These are phyloP conservation scores for Myathropa florea DNA, from an alignment of 2,888 invertebrate species.

Conservation along the genomic window DNA sequence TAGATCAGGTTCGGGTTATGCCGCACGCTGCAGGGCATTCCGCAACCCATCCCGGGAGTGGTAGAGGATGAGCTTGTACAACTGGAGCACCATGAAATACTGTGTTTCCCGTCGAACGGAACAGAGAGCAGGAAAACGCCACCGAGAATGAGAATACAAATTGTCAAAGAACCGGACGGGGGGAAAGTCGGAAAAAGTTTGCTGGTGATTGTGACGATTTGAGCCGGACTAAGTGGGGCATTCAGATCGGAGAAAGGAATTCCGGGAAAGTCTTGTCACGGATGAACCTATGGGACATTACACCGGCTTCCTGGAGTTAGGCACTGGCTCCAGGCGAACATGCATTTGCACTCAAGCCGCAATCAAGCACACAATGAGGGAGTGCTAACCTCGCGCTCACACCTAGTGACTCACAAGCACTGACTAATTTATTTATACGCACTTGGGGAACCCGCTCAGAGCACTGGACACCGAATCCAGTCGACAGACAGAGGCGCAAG, in stretches of 20 bases:
- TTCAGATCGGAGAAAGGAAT: background rate
- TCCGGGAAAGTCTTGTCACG: background rate
- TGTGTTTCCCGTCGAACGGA: background rate
- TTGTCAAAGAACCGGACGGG: background rate
- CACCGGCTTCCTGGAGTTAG: background rate
- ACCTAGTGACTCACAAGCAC: conserved; percentile 2
- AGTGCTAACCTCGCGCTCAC: background rate
- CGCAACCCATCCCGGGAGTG: background rate
- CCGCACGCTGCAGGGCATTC: conserved; percentile 4
- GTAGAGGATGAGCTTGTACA: background rate
- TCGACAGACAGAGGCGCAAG: background rate
- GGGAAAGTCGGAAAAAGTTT: background rate
- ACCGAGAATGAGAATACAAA: background rate
- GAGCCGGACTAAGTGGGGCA: background rate
- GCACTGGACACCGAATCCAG: background rate
- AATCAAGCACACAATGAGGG: background rate
- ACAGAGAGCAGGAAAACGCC: background rate
- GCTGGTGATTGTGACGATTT: background rate
- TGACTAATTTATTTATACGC: conserved; percentile 45
- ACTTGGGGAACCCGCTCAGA: conserved; percentile 24
- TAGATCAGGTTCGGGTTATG: conserved; percentile 51
- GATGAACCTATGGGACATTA: background rate
- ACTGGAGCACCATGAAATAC: background rate
- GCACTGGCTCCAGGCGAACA: no score
- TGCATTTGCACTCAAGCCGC: background rate